Conservation (phyloP, 1,140 invertebrate species). For the roundworm (Caenorhabditis elegans) region DNA sequence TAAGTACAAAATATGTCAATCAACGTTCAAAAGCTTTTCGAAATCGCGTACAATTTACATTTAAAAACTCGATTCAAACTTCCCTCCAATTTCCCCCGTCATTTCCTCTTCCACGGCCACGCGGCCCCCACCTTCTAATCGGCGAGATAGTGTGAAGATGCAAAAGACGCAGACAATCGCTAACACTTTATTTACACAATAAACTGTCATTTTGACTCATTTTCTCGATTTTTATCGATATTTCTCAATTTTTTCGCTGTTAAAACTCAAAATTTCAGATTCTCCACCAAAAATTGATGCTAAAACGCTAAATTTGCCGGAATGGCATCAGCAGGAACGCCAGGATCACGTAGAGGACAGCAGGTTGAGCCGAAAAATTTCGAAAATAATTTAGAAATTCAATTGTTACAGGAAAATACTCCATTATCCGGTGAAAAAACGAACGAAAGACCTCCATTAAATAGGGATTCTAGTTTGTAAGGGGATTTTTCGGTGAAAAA, state of each 20-base stretch:
- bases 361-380: not conserved
- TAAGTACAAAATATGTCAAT: no score
- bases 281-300: not conserved
- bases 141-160: not conserved
- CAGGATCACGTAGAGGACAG: not conserved
- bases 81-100: not conserved
- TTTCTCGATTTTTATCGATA: not conserved
- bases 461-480: not conserved
- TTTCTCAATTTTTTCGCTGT: not conserved
- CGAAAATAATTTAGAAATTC: not conserved
- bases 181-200: not conserved
- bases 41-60: not conserved
- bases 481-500: not conserved
- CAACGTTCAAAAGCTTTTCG: no score
- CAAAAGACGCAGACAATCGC: not conserved
- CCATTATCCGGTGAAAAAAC: not conserved
- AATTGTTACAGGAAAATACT: not conserved
- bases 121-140: not conserved
- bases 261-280: not conserved
- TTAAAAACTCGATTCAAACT: not conserved
- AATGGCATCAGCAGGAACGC: not conserved
- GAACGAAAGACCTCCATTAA: not conserved
- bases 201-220: constrained; percentile 1
- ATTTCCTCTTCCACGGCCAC: not conserved
- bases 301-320: not conserved